These are phyloP conservation scores for Sphecodes monilicornis DNA, from an alignment of 2,888 invertebrate species.

Conservation along the genomic window DNA sequence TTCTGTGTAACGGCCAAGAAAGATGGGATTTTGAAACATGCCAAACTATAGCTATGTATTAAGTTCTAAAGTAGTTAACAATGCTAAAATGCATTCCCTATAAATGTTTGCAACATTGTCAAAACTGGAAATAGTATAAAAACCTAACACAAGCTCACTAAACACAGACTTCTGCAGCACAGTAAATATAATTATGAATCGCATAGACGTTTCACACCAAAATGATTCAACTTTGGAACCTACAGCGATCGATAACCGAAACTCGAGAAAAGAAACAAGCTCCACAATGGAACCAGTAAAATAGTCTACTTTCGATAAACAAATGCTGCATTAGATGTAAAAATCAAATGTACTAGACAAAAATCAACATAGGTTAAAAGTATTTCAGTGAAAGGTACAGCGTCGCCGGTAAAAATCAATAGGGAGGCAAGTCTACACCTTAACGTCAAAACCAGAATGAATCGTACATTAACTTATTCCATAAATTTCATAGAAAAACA, in stretches of 20 bases:
- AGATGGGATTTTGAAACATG: background rate
- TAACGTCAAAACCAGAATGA: background rate
- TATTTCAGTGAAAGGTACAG: background rate
- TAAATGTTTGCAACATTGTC: no score
- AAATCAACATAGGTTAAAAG: background rate
- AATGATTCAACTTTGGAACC: no score
- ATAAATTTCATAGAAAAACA: background rate
- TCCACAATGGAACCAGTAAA: background rate
- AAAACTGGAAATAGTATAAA: background rate
- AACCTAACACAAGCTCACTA: background rate
- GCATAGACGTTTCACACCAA: no score
- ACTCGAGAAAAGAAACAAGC: background rate
- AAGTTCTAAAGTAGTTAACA: background rate
- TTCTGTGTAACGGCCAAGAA: slow-evolving; percentile 19
- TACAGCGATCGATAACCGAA: background rate
- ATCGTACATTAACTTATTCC: background rate
- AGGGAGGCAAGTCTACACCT: background rate
- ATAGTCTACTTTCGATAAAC: background rate
- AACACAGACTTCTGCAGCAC: no score
- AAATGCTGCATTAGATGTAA: background rate
- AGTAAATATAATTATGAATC: no score
- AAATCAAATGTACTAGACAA: background rate
- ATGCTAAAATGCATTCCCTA: no score
- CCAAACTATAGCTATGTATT: background rate
- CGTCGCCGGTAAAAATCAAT: background rate